A percentile compares a stretch with the other conserved stretches of the same genome.
phyloP scores from a whole-genome alignment of 1,140 invertebrate genomes.

The Hylaeus anthracinus region DNA sequence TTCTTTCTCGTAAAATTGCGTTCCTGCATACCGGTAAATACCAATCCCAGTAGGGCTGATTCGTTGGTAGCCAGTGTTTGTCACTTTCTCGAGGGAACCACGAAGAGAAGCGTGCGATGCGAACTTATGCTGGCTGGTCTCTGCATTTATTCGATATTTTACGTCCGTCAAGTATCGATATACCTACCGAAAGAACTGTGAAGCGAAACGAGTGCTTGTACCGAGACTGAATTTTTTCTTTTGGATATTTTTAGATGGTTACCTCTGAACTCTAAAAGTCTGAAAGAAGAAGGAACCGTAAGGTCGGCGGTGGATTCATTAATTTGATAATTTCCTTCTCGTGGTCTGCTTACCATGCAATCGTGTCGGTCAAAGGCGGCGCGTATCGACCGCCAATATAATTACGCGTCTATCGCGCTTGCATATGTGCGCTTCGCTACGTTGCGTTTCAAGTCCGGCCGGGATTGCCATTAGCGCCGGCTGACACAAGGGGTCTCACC shows the following conservation, averaged over 20 bases:
- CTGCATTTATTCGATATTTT: too few relatives aligned
- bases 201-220: too few relatives aligned
- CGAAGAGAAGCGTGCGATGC: too few relatives aligned
- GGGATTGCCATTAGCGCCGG: conserved; percentile 72
- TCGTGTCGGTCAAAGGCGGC: conserved; percentile 76
- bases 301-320: conserved; percentile 36
- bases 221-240: too few relatives aligned
- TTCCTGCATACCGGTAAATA: not conserved
- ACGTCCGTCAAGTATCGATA: too few relatives aligned
- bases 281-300: not conserved
- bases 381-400: conserved; percentile 75
- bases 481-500: conserved; percentile 61
- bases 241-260: too few relatives aligned
- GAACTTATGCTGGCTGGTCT: too few relatives aligned
- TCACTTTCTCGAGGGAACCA: too few relatives aligned
- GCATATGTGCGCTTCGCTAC: conserved; percentile 68
- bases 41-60: too few relatives aligned
- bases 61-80: too few relatives aligned
- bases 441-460: conserved; percentile 75
- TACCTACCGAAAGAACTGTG: too few relatives aligned
- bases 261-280: too few relatives aligned
- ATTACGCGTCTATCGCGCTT: conserved; percentile 71
- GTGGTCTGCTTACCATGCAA: conserved; percentile 74
- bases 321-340: conserved; percentile 70
- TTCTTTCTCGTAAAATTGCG: not conserved